A percentile compares a stretch with the other conserved stretches of the same genome.
phyloP scores from a whole-genome alignment of 2,113 vertebrate genomes.

The Misgurnus anguillicaudatus region DNA sequence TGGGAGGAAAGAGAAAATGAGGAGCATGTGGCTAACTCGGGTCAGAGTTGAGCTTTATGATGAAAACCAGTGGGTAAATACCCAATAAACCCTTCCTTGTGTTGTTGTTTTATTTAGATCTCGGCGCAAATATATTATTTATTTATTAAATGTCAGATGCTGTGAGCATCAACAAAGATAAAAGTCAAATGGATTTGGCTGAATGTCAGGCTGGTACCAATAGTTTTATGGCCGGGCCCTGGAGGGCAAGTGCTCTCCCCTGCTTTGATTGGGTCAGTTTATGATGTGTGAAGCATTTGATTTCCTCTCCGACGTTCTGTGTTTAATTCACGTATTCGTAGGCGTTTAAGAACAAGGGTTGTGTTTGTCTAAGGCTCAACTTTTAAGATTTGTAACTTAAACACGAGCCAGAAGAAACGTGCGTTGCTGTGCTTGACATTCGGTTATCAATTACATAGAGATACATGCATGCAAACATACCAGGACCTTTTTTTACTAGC shows the following conservation, averaged over 20 bases:
- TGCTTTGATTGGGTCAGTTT: conserved; percentile 46
- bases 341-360: conserved; percentile 29
- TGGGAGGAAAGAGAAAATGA: conserved; percentile 81
- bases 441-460: neutral
- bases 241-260: neutral
- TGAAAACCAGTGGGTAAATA: conserved; percentile 83
- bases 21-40: conserved; percentile 81
- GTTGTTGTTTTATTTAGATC: conserved; percentile 39
- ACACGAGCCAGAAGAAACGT: neutral
- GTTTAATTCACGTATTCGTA: conserved; percentile 37
- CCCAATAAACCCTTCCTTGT: conserved; percentile 64
- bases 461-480: neutral
- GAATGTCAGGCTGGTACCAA: conserved; percentile 44
- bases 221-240: conserved; percentile 9
- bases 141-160: conserved; percentile 49
- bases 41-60: conserved; percentile 82
- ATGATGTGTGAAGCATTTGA: conserved; percentile 39
- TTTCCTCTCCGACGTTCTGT: conserved; percentile 35
- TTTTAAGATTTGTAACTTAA: conserved; percentile 29
- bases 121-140: conserved; percentile 7
- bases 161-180: conserved; percentile 60
- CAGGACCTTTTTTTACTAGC: conserved; percentile 19
- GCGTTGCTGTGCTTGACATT: neutral
- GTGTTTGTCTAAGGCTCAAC: conserved; percentile 26
- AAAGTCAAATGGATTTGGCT: conserved; percentile 61